Conservation (phyloP, 1,140 invertebrate genomes). For the Apocrypta bakeri region DNA sequence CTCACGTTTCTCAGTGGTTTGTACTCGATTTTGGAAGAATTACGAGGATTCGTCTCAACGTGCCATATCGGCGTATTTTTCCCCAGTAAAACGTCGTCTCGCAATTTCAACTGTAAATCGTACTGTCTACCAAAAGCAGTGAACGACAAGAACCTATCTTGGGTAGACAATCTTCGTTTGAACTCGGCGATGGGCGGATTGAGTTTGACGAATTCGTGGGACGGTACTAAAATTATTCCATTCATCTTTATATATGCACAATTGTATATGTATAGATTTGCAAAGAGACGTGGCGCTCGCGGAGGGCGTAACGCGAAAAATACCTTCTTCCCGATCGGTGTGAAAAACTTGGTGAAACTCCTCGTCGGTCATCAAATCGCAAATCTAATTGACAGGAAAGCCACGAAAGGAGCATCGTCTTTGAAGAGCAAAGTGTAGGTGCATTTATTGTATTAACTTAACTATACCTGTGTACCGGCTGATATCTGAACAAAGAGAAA, state of each 20-base stretch:
- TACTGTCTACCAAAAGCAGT: slow-evolving; percentile 39
- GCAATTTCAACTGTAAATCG: slow-evolving; percentile 26
- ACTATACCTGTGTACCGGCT: neutral
- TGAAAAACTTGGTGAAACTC: slow-evolving; percentile 31
- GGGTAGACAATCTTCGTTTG: slow-evolving; percentile 6
- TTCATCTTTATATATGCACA: too few relatives aligned
- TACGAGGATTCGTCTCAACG: slow-evolving; percentile 7
- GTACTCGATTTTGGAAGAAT: slow-evolving; percentile 26
- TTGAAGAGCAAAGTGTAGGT: too few relatives aligned
- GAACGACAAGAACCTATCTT: slow-evolving; percentile 39
- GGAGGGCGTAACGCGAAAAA: too few relatives aligned
- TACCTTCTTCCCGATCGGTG: slow-evolving; percentile 20
- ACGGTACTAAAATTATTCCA: neutral
- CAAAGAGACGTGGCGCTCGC: too few relatives aligned
- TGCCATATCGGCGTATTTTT: slow-evolving; percentile 48
- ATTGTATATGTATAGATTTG: too few relatives aligned
- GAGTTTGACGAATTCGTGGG: slow-evolving; percentile 27
- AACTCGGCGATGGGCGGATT: neutral
- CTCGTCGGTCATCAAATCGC: slow-evolving; percentile 41
- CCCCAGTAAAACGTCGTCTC: slow-evolving; percentile 41
- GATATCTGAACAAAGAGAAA: neutral
- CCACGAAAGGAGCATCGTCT: too few relatives aligned
- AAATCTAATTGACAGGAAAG: slow-evolving; percentile 11
- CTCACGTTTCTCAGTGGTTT: slow-evolving; percentile 38
- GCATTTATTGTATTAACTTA: too few relatives aligned